Base-by-base conservation (phyloP, 2,888 invertebrate species). In the Prenolepis imparis region DNA sequence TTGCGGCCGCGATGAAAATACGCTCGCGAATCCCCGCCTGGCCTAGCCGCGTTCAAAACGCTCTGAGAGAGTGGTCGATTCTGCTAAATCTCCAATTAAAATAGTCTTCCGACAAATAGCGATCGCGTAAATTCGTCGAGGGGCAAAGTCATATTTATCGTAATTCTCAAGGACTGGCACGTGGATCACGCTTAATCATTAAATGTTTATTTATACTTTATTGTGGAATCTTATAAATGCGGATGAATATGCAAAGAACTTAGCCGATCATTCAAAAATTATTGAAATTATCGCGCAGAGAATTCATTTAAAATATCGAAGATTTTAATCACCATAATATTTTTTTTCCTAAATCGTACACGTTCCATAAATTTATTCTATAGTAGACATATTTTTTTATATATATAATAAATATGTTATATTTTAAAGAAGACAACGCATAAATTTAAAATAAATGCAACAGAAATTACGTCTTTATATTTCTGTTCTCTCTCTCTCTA, bases 1-100 rank as follows among this genome's bases (percentile, higher is more conserved):
- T 74, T 57, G 59, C 61, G 72, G 48, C 48, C 63, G 39, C 52
- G 67, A 67, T 67, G 39, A 77, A 77, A 77, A 67, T 77, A 77
- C 55, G 39, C 67, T 52, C 67, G 15, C 12, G 55, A 28, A n/a
- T n/a, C n/a, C n/a, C n/a, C n/a, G n/a, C n/a, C n/a, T n/a, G n/a
- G n/a, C n/a, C n/a, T n/a, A n/a, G n/a, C n/a, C 52, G 64, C 28
- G n/a, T 63, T 63, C 6, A 28, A 28, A 21, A 15, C 36, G 48
- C 11, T 63, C 3, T 3, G 48, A 48, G 48, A 63, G 36, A 52
- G 9, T 18, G 18, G 11, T 21, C 32, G 67, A 67, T 55, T 28
- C 55, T 36, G 66, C 52, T 55, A 55, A 28, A 39, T 21, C 55
- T n/a, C 55, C 66, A 39, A 55, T 77, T 55, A 41, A 75, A 77